phyloP scores from a whole-genome alignment of 1,140 invertebrate species.

The Drosophila melanica region DNA sequence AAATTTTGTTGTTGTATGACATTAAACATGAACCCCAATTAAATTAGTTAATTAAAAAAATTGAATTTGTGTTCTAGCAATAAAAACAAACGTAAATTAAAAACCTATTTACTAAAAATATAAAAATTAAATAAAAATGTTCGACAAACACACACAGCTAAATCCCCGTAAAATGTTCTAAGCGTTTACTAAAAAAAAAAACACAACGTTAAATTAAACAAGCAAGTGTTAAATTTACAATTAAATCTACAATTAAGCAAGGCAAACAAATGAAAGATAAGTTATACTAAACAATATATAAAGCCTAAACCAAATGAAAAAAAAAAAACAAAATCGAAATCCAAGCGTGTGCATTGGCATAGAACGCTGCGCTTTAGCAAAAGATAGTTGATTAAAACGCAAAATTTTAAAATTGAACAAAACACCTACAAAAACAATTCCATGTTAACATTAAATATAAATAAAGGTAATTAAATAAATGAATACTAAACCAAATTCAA shows the following conservation, averaged over 20 bases:
- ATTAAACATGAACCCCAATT: constrained; percentile 63
- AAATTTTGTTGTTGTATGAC: constrained; percentile 80
- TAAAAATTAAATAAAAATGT: constrained; percentile 52
- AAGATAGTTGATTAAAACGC: constrained; percentile 68
- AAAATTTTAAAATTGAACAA: constrained; percentile 66
- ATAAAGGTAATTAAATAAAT: constrained; percentile 79
- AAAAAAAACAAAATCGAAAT: constrained; percentile 40
- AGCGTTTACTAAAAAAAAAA: constrained; percentile 75
- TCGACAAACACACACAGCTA: constrained; percentile 55
- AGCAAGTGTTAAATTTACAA: constrained; percentile 82
- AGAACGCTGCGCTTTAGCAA: constrained; percentile 53
- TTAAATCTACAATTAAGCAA: constrained; percentile 71
- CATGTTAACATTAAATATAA: constrained; percentile 84
- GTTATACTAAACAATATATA: constrained; percentile 63
- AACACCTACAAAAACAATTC: constrained; percentile 82
- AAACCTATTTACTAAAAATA: constrained; percentile 47
- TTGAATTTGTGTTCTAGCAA: constrained; percentile 81
- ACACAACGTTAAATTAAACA: constrained; percentile 74
- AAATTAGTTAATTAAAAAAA: constrained; percentile 68
- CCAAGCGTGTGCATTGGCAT: constrained; percentile 64
- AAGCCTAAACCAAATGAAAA: constrained; percentile 37
- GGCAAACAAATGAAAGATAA: constrained; percentile 55
- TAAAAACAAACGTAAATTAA: constrained; percentile 71
- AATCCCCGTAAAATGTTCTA: constrained; percentile 69
- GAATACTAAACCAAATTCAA: constrained; percentile 68